A percentile compares a stretch with the other conserved stretches of the same genome.
Conservation (phyloP, 30 jellyfish, hydroid and myxozoan species). For the Aurelia aurita region DNA sequence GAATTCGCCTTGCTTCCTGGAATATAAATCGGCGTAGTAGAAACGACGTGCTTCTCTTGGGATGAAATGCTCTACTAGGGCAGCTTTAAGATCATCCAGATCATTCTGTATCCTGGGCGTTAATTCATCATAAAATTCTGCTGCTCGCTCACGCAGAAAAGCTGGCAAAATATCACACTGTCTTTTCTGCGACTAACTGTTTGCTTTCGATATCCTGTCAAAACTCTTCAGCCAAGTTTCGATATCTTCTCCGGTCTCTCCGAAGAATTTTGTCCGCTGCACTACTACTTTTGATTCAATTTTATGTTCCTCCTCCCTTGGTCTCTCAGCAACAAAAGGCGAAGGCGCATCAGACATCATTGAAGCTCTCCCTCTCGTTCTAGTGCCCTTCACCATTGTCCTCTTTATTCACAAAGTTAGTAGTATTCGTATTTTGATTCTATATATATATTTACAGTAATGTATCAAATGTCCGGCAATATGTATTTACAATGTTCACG, state of each 20-base stretch:
- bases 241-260: constrained; percentile 25
- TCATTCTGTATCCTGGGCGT: background rate
- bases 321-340: background rate
- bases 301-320: too few species aligned
- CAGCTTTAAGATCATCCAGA: constrained; percentile 2
- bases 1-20: constrained; percentile 8
- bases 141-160: constrained; percentile 27
- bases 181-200: constrained; percentile 13
- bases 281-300: background rate
- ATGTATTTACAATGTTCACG: too few species aligned
- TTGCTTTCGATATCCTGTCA: constrained; percentile 22
- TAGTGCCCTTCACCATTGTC: too few species aligned
- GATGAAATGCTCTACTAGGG: constrained; percentile 16
- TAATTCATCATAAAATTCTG: constrained; percentile 38
- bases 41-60: constrained; percentile 51
- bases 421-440: too few species aligned
- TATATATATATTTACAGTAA: too few species aligned
- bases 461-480: too few species aligned
- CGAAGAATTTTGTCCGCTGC: constrained; percentile 18
- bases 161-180: constrained; percentile 32
- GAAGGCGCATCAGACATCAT: background rate
- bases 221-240: constrained; percentile 41
- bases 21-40: constrained; percentile 22
- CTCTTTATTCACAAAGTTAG: too few species aligned
- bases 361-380: background rate